Evolutionary conservation across 2,888 invertebrate species (phyloP).

Genomic region (Heliconius aoede): DNA sequence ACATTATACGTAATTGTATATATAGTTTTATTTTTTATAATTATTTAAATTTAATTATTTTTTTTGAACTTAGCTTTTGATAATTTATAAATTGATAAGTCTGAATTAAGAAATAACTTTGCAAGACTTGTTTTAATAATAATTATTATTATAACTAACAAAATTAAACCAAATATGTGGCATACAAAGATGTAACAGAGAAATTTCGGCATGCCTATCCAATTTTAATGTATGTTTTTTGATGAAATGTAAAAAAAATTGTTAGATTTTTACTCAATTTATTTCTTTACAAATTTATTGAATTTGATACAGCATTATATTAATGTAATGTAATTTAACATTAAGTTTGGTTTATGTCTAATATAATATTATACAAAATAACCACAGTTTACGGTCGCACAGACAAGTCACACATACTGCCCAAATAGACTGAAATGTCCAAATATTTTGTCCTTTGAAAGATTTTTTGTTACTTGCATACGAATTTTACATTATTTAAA

Average conservation of each 20-base stretch:
- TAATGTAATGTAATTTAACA: conserved; percentile 39
- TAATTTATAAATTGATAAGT: conserved; percentile 33
- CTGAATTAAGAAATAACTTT: conserved; percentile 30
- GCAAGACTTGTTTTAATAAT: conserved; percentile 20
- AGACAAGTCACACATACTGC: conserved; percentile 61
- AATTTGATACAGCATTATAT: conserved; percentile 37
- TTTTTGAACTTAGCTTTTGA: conserved; percentile 3
- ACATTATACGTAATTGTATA: conserved; percentile 42
- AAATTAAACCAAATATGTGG: conserved; percentile 22
- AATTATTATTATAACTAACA: neutral
- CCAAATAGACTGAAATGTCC: conserved; percentile 81
- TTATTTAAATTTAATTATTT: conserved; percentile 31
- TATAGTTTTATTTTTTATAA: conserved; percentile 58
- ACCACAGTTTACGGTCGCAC: conserved; percentile 43
- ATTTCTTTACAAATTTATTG: neutral
- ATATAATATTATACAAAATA: conserved; percentile 44
- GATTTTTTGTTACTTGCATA: conserved; percentile 79
- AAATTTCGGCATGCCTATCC: conserved; percentile 22
- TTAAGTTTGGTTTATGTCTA: conserved; percentile 49
- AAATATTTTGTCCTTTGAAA: conserved; percentile 76
- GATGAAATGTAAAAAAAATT: neutral
- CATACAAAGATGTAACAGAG: conserved; percentile 9
- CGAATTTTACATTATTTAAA: conserved; percentile 79
- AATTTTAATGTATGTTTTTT: neutral
- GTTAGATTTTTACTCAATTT: neutral